Base-by-base conservation (phyloP, 2,888 invertebrate genomes). In the Neria commutata region DNA sequence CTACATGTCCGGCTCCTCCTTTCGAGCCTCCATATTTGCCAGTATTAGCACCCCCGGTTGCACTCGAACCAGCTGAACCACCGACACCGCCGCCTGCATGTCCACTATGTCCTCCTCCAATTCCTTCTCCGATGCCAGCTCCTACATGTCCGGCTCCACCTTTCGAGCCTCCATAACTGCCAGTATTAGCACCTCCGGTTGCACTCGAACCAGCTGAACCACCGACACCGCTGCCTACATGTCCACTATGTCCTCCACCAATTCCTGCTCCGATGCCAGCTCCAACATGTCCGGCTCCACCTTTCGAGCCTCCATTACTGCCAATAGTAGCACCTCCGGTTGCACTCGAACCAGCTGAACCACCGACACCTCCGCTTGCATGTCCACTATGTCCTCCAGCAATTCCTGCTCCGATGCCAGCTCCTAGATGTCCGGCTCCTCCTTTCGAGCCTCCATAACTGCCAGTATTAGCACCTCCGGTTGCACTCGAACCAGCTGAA, bases 71-170 rank as follows among this genome's bases (percentile, higher is more conserved):
- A 11, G 34, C 45, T 25, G 45, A 51, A 23, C 54, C 48, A 26
- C 57, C 52, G 14, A 16, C 40, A 17, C 23, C 10, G 11, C 59
- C 19, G 5, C 23, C 48, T 3, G 61, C 59, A 40, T 33, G 14
- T 5, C 57, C 56, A 14, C 60, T 62, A 50, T 29, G 23, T 4
- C 51, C 56, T 21, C 54, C 42, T 5, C 49, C 46, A 16, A 25
- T 24, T 17, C 42, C 53, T 11, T 54, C 51, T 25, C 34, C 33
- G 33, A 48, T 47, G 1, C 46, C 33, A 2, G 24, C 25, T n/a
- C 49, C 46, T 14, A 29, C 48, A 3, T 47, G 24, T 21, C n/a
- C 10, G 6, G 11, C 24, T 16, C 16, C n/a, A 6, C 19, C 21
- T 1, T 24, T 16, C 10, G 25, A 25, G 23, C 10, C 29, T 6